phyloP scores from a whole-genome alignment of 2,888 invertebrate genomes.

The Erebia palarica region DNA sequence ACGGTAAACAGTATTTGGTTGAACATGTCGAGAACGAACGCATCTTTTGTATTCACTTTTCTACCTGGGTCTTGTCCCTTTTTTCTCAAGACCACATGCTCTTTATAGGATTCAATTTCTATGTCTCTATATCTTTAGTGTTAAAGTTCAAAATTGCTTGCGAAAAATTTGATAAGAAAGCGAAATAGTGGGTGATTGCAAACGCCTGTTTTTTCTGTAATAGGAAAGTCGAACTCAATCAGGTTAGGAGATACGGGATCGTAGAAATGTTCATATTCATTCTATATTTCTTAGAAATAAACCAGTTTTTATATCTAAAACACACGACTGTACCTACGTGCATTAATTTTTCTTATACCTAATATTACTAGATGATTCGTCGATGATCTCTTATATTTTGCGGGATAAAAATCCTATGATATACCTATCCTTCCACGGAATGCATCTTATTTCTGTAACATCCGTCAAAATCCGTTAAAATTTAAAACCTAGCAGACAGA shows the following conservation, averaged over 20 bases:
- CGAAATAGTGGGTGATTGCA: conserved; percentile 39
- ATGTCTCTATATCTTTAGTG: conserved; percentile 38
- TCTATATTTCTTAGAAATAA: conserved; percentile 19
- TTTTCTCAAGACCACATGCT: conserved; percentile 58
- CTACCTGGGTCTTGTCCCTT: conserved; percentile 76
- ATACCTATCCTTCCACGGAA: too few relatives aligned
- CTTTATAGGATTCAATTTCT: conserved; percentile 23
- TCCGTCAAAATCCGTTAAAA: too few relatives aligned
- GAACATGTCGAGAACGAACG: conserved; percentile 54
- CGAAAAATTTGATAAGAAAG: conserved; percentile 16
- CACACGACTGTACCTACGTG: neutral
- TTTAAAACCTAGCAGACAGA: too few relatives aligned
- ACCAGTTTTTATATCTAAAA: neutral
- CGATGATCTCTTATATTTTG: too few relatives aligned
- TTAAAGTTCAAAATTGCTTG: conserved; percentile 47
- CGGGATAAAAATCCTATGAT: too few relatives aligned
- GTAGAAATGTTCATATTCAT: conserved; percentile 25
- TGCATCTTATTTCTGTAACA: too few relatives aligned
- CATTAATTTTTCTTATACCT: neutral
- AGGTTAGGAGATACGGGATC: conserved; percentile 35
- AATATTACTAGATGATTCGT: too few relatives aligned
- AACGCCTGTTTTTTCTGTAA: conserved; percentile 41
- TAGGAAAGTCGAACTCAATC: conserved; percentile 38
- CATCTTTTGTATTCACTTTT: conserved; percentile 72
- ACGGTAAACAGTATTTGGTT: conserved; percentile 29